Evolutionary conservation across 2,113 vertebrate genomes (phyloP).

Genomic region (Ursus arctos): DNA sequence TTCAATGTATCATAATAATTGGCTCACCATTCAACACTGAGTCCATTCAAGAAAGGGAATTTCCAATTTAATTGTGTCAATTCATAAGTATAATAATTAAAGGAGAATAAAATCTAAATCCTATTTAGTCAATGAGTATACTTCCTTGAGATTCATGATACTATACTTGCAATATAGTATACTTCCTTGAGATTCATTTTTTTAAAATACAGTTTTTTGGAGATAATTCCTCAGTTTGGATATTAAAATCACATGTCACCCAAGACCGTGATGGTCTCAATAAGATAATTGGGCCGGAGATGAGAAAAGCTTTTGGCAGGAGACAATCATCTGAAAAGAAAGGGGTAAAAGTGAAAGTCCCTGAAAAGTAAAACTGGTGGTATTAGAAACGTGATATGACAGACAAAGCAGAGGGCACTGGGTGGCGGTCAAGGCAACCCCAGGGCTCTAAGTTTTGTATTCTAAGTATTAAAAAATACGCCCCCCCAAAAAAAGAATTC

Average conservation of each 20-base stretch:
- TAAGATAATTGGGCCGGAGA: not conserved
- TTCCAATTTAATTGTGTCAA: not conserved
- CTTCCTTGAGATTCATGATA: not conserved
- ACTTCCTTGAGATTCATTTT: not conserved
- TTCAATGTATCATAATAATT: not conserved
- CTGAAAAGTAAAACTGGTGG: not conserved
- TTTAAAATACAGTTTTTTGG: slow-evolving; percentile 23
- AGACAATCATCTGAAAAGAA: not conserved
- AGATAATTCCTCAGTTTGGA: not conserved
- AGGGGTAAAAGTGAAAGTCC: not conserved
- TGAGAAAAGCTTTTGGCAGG: not conserved
- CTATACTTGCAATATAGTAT: not conserved
- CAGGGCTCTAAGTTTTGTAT: not conserved
- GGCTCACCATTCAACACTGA: not conserved
- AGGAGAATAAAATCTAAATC: slow-evolving; percentile 58
- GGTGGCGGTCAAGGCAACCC: not conserved
- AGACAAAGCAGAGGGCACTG: not conserved
- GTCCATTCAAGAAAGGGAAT: slow-evolving; percentile 14
- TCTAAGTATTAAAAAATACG: not conserved
- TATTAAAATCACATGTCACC: not conserved
- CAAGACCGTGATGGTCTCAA: not conserved
- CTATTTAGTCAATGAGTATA: slow-evolving; percentile 22
- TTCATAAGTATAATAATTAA: slow-evolving; percentile 43
- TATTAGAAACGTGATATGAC: not conserved
- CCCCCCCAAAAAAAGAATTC: not conserved